Evolutionary conservation across 2,888 invertebrate genomes (phyloP).

Genomic region (Leucophenga maculata): DNA sequence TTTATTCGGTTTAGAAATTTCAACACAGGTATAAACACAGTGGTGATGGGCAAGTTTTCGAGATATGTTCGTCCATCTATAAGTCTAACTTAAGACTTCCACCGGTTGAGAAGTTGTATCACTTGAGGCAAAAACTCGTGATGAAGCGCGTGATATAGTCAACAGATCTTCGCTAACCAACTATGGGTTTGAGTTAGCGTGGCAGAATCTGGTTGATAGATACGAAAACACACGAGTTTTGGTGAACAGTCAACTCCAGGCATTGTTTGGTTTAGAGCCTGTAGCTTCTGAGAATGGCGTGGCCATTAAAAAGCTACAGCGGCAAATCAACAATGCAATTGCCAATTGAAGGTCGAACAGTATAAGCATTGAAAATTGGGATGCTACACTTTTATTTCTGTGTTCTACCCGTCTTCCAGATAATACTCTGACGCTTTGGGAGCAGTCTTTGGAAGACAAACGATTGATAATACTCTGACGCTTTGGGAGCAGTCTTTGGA

Average conservation of each 20-base stretch:
- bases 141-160: constrained; percentile 17
- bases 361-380: constrained; percentile 26
- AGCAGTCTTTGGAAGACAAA: constrained; percentile 21
- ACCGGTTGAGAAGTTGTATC: constrained; percentile 2
- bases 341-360: constrained; percentile 10
- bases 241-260: too few species aligned
- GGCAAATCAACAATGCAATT: constrained; percentile 30
- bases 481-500: constrained; percentile 29
- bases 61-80: background rate
- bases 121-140: constrained; percentile 10
- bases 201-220: constrained; percentile 14
- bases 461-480: constrained; percentile 22
- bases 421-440: constrained; percentile 27
- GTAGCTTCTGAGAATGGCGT: background rate
- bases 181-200: constrained; percentile 16
- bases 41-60: background rate
- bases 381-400: constrained; percentile 29
- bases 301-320: constrained; percentile 2
- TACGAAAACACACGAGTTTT: background rate
- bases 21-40: too few species aligned
- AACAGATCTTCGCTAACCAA: constrained; percentile 14
- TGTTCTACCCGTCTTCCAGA: constrained; percentile 30
- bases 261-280: background rate
- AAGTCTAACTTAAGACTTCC: background rate
- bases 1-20: too few species aligned